These are phyloP conservation scores for Babyrousa celebensis DNA, from an alignment of 2,797 vertebrate genomes.

Conservation along the genomic window DNA sequence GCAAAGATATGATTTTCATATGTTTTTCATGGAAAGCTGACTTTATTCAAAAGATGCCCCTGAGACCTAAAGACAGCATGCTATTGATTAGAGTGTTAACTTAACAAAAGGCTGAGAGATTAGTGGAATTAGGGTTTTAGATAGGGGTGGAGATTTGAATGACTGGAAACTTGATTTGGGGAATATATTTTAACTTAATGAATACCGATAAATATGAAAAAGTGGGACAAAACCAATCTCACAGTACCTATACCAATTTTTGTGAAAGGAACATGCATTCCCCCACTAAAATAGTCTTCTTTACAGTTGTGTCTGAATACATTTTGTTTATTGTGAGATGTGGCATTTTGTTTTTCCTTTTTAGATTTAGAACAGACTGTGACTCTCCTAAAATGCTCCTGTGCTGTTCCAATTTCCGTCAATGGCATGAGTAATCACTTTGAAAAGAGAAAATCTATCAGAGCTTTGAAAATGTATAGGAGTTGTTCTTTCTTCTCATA, in stretches of 20 bases:
- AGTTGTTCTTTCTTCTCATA: conserved; percentile 8
- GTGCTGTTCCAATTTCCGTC: conserved; percentile 42
- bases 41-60: conserved; percentile 88
- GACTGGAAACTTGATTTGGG: conserved; percentile 75
- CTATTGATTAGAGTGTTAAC: conserved; percentile 88
- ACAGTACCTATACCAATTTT: conserved; percentile 10
- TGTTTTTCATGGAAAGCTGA: conserved; percentile 87
- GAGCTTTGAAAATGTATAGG: conserved; percentile 60
- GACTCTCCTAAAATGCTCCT: conserved; percentile 55
- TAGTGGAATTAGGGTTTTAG: conserved; percentile 83
- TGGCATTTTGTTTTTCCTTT: conserved; percentile 56
- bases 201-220: conserved; percentile 69
- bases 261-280: background rate
- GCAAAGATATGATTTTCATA: conserved; percentile 88
- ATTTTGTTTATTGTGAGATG: conserved; percentile 31
- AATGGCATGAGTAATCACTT: conserved; percentile 48
- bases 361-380: conserved; percentile 50
- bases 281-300: background rate
- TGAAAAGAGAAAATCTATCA: conserved; percentile 42
- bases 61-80: conserved; percentile 81
- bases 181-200: conserved; percentile 72
- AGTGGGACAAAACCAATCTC: background rate
- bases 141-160: conserved; percentile 71
- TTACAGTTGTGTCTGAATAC: conserved; percentile 17
- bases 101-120: conserved; percentile 86